Percentiles rank a stretch among this genome's conserved stretches.
These are phyloP conservation scores for Euplexia lucipara DNA, from an alignment of 2,888 invertebrate genomes.

Conservation along the genomic window DNA sequence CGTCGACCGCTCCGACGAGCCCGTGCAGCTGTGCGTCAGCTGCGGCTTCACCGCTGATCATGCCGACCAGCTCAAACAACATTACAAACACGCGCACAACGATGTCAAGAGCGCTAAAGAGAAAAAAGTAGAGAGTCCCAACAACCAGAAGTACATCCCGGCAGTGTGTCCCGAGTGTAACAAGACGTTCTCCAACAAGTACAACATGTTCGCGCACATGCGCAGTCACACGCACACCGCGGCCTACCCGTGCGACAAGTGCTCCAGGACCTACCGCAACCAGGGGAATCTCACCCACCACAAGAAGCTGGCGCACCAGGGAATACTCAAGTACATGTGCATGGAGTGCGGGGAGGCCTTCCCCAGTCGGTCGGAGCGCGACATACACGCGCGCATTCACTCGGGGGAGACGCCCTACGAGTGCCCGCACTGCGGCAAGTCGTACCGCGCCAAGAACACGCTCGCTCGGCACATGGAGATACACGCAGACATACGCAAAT, in stretches of 20 bases:
- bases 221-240: slow-evolving; percentile 75
- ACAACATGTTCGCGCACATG: slow-evolving; percentile 87
- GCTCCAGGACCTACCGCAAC: slow-evolving; percentile 84
- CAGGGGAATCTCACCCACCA: slow-evolving; percentile 85
- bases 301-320: slow-evolving; percentile 81
- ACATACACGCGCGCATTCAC: slow-evolving; percentile 84
- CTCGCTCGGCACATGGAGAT: slow-evolving; percentile 77
- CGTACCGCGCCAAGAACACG: slow-evolving; percentile 78
- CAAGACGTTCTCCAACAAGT: slow-evolving; percentile 86
- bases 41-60: slow-evolving; percentile 70
- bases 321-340: slow-evolving; percentile 83
- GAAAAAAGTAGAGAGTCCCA: slow-evolving; percentile 58
- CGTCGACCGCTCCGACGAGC: slow-evolving; percentile 48
- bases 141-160: slow-evolving; percentile 79
- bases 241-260: slow-evolving; percentile 80
- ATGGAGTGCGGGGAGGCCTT: slow-evolving; percentile 87
- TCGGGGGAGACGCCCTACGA: slow-evolving; percentile 84
- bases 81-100: slow-evolving; percentile 65
- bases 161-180: slow-evolving; percentile 88
- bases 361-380: slow-evolving; percentile 80
- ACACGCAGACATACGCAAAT: slow-evolving; percentile 77
- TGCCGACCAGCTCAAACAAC: slow-evolving; percentile 58
- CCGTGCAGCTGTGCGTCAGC: slow-evolving; percentile 67
- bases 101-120: slow-evolving; percentile 40
- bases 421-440: slow-evolving; percentile 83